These are phyloP conservation scores for Pontoporia blainvillei DNA, from an alignment of 2,113 vertebrate genomes.

Conservation along the genomic window DNA sequence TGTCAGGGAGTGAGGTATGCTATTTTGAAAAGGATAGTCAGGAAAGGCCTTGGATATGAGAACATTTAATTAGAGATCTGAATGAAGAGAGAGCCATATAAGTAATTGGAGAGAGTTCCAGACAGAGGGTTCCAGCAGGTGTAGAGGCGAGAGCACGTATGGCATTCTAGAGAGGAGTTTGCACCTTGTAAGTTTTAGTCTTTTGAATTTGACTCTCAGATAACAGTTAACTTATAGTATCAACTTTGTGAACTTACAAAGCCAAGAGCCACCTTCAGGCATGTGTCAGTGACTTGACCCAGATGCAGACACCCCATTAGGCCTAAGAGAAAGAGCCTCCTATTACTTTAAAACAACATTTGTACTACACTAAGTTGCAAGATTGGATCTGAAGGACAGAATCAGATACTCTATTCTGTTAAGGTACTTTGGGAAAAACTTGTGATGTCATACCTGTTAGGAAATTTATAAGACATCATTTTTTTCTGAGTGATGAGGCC, in stretches of 20 bases:
- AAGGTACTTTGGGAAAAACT: background rate
- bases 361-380: background rate
- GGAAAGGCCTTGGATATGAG: background rate
- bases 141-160: background rate
- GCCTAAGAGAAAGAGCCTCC: background rate
- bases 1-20: background rate
- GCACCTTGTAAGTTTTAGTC: background rate
- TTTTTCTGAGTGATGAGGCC: background rate
- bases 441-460: no score
- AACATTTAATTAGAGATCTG: background rate
- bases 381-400: background rate
- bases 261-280: background rate
- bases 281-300: background rate
- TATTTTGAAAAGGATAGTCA: background rate
- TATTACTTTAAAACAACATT: background rate
- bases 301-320: background rate
- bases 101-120: background rate
- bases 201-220: background rate
- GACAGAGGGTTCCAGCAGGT: background rate
- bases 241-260: background rate
- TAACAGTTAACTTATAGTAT: background rate
- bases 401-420: background rate
- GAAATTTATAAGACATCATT: background rate
- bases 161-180: background rate
- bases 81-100: background rate